Base-by-base conservation (phyloP, 2,888 invertebrate genomes). In the Hyposoter didymator region DNA sequence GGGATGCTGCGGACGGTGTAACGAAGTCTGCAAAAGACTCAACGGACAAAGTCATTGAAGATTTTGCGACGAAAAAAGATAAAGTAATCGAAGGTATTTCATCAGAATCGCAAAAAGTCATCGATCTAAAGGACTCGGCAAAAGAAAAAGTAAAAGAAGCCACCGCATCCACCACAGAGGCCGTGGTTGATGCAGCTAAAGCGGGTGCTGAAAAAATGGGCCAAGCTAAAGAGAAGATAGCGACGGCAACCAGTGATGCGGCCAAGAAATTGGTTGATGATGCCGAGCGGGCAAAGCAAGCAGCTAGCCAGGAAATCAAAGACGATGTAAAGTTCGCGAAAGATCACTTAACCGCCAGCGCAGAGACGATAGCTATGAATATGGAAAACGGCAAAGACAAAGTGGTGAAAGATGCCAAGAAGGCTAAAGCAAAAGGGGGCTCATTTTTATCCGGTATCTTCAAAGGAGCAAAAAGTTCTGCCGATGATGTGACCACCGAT, bases 91-190 rank as follows among this genome's bases (percentile, higher is more conserved):
- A 85, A 78, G 79, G 74, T 45, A 49, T 79, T 70, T 70, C 84
- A 7, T 22, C 55, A 12, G 70, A 49, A 79, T 45, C 49, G 1
- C 69, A 84, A 22, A 75, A 52, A 49, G 69, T 95, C 72, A 94
- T 94, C 1, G 94, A 95, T 90, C 94, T 94, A 84, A 95, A 95
- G n/a, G 94, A 94, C 91, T 92, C 75, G 10, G 28, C 69, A 45
- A 78, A 72, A 66, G 81, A 76, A 14, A 59, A 81, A 7, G 62
- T 95, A 19, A 91, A 75, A 69, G 90, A 73, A 47, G 78, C 39
- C 49, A 59, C 17, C 94, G 95, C 89, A 94, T 95, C 66, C 94
- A 94, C 92, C 12, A 55, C 80, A 45, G 78, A 66, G 59, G 69
- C 85, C n/a, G 72, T 76, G 14, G 14, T 47, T 2, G 84, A 82